Conservation (phyloP, 35 echinoderm and acorn worm genomes). For the Heliocidaris erythrogramma region DNA sequence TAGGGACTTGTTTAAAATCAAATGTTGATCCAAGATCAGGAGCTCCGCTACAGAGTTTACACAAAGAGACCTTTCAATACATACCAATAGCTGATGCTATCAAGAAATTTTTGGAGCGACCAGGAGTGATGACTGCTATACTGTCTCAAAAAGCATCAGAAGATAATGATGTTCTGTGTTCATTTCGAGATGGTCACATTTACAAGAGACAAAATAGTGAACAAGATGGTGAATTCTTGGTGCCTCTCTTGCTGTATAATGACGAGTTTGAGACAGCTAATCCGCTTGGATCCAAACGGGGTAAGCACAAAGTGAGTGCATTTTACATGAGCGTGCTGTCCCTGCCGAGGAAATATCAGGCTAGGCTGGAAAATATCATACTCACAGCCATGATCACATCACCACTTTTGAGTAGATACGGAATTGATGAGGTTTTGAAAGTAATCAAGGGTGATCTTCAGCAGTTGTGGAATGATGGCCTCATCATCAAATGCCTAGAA, state of each 20-base stretch:
- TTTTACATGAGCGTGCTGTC: constrained; percentile 44
- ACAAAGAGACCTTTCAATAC: constrained; percentile 42
- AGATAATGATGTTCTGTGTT: constrained; percentile 34
- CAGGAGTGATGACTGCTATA: constrained; percentile 46
- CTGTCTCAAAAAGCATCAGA: not conserved
- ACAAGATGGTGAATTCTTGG: not conserved
- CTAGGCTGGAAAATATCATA: constrained; percentile 39
- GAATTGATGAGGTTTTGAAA: constrained; percentile 17
- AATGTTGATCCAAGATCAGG: not conserved
- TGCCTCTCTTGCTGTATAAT: constrained; percentile 45
- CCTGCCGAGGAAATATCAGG: constrained; percentile 43
- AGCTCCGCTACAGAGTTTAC: not conserved
- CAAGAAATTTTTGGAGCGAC: constrained; percentile 29
- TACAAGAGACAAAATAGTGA: not conserved
- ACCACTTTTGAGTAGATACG: constrained; percentile 17
- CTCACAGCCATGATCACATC: constrained; percentile 43
- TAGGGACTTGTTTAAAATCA: not conserved
- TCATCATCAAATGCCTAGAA: not conserved
- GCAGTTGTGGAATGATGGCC: constrained; percentile 15
- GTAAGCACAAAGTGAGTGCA: constrained; percentile 51
- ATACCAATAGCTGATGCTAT: constrained; percentile 24
- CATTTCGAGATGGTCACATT: constrained; percentile 43
- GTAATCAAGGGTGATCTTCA: constrained; percentile 23
- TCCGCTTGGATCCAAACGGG: constrained; percentile 44
- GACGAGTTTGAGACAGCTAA: constrained; percentile 46